phyloP scores from a whole-genome alignment of 2,888 invertebrate species.

The Pollenia angustigena region DNA sequence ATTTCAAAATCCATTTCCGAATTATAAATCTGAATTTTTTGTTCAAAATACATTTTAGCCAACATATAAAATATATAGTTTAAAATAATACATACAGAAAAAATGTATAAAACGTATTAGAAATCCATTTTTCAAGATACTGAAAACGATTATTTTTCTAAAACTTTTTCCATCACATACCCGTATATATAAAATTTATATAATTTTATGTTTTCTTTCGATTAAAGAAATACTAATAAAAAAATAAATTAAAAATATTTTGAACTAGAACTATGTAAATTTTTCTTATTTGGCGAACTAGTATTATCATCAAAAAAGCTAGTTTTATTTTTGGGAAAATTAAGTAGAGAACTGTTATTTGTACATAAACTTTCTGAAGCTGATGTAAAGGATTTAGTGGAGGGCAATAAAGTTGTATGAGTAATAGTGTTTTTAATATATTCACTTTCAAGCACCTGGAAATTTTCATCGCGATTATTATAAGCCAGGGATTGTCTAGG shows the following conservation, averaged over 20 bases:
- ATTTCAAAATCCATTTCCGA: too few species aligned
- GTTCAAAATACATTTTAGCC: too few species aligned
- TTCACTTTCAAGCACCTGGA: conserved; percentile 81
- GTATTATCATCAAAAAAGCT: conserved; percentile 27
- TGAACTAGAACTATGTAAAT: conserved; percentile 13
- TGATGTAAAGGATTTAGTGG: conserved; percentile 7
- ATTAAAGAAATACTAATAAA: not conserved
- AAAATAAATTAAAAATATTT: conserved; percentile 62
- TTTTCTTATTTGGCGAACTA: conserved; percentile 30
- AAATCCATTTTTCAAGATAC: too few species aligned
- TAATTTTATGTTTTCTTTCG: not conserved
- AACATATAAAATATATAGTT: too few species aligned
- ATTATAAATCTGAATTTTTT: too few species aligned
- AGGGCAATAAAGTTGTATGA: conserved; percentile 31
- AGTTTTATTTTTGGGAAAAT: conserved; percentile 55
- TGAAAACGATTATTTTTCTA: too few species aligned
- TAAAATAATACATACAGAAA: too few species aligned
- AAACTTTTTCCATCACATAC: too few species aligned
- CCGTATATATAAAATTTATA: too few species aligned
- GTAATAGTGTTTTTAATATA: conserved; percentile 75
- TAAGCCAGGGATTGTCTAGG: conserved; percentile 80
- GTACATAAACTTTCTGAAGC: conserved; percentile 44
- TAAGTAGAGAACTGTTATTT: conserved; percentile 67
- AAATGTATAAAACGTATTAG: too few species aligned
- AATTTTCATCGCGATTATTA: conserved; percentile 78